Base-by-base conservation (phyloP, 2,888 invertebrate genomes). In the Hipparchia semele region DNA sequence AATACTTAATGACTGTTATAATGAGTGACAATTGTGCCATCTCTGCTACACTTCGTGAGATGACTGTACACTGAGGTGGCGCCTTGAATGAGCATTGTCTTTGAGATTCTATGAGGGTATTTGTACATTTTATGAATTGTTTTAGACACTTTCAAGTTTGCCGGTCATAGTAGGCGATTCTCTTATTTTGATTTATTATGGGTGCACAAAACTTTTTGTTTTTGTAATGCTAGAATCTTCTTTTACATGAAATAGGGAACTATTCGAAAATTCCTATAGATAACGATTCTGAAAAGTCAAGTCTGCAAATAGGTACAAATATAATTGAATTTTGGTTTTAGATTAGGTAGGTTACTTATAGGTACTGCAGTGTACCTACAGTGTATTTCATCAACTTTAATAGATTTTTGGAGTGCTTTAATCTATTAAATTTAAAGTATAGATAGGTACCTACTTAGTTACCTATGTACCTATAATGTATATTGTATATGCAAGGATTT, bases 1-100 rank as follows among this genome's bases (percentile, higher is more conserved):
- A 90, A 91, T 90, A 85, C 85, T 83, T 89, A 90, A 90, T 85
- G 88, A 88, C 86, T 81, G 83, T 80, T 82, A 86, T 90, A 91
- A 91, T 90, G 87, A 92, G 86, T 86, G 83, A 82, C 85, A 85
- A 89, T 90, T 91, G 90, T 90, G 61, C 68, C 73, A 54, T 73
- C 68, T 23, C 64, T 61, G 69, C 68, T 65, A 13, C 68, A 71
- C 67, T 71, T 70, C 68, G 70, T 73, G 67, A 72, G 72, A 23
- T 68, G 58, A 68, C 75, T 77, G 76, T 53, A 53, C 10, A 7
- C 10, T 76, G 72, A 77, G 79, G 77, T 78, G 83, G 82, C 81
- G 83, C 81, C 70, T 51, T 77, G 68, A 73, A 77, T 69, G 75
- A 53, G 56, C 58, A 70, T 74, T 79, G 75, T 76, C 70, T 65